Evolutionary conservation across 2,797 vertebrate species (phyloP).

Genomic region (Anas georgica): DNA sequence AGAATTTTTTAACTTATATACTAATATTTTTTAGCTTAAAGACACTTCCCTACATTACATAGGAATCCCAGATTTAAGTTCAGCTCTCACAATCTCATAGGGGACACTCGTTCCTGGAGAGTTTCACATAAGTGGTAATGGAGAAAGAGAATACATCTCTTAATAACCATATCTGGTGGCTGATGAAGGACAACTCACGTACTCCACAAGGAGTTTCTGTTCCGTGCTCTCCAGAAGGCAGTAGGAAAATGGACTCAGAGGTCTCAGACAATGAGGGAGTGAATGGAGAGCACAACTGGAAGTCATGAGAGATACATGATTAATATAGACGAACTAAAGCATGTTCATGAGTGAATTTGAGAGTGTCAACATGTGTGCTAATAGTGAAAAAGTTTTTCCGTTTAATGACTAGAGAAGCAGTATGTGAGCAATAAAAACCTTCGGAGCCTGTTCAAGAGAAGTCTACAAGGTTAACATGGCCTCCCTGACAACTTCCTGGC

Average conservation of each 20-base stretch:
- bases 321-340: background rate
- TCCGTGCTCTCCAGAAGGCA: background rate
- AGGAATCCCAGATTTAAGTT: background rate
- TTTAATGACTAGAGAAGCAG: background rate
- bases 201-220: constrained; percentile 17
- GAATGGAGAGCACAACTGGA: constrained; percentile 41
- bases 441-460: background rate
- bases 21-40: background rate
- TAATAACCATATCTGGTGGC: background rate
- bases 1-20: background rate
- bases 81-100: background rate
- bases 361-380: background rate
- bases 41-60: background rate
- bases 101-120: background rate
- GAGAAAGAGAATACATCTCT: background rate
- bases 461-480: background rate
- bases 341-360: background rate
- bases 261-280: constrained; percentile 15
- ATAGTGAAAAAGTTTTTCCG: background rate
- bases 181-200: background rate
- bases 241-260: background rate
- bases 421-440: background rate
- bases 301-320: constrained; percentile 6
- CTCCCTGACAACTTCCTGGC: background rate
- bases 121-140: background rate